phyloP scores from a whole-genome alignment of 53 echinoderm and acorn worm genomes.

The Astropecten irregularis region DNA sequence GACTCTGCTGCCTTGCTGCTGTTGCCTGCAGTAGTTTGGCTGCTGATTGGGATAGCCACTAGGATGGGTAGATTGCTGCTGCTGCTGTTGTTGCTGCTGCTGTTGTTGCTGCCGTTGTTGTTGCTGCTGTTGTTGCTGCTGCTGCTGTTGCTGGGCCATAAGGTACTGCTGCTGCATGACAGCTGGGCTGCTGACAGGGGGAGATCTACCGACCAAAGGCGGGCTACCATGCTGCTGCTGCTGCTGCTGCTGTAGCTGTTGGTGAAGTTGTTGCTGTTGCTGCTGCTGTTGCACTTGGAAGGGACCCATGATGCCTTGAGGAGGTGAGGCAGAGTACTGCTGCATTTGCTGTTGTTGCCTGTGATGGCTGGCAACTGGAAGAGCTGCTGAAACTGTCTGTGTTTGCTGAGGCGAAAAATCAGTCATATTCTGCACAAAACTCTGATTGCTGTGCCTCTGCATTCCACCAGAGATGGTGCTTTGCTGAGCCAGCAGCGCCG shows the following conservation, averaged over 20 bases:
- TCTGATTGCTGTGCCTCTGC: slow-evolving; percentile 3
- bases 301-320: slow-evolving; percentile 43
- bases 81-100: slow-evolving; percentile 33
- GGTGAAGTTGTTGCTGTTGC: slow-evolving; percentile 1
- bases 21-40: slow-evolving; percentile 37
- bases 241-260: slow-evolving; percentile 7
- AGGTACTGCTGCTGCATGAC: slow-evolving; percentile 32
- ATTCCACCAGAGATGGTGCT: slow-evolving; percentile 1
- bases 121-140: slow-evolving; percentile 50
- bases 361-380: slow-evolving; percentile 30
- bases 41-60: slow-evolving; percentile 13
- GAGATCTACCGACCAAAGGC: slow-evolving; percentile 5
- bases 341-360: slow-evolving; percentile 40
- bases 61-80: slow-evolving; percentile 33
- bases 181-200: slow-evolving; percentile 41
- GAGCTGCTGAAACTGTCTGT: slow-evolving; percentile 45
- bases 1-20: slow-evolving; percentile 26
- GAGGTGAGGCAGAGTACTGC: slow-evolving; percentile 58
- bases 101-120: slow-evolving; percentile 48
- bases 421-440: slow-evolving; percentile 1
- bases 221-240: slow-evolving; percentile 43
- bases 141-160: slow-evolving; percentile 1
- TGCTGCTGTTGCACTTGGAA: slow-evolving; percentile 20
- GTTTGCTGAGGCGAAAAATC: slow-evolving; percentile 6
- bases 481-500: slow-evolving; percentile 50